Base-by-base conservation (phyloP, 2,113 vertebrate species). In the Isichthys henryi region DNA sequence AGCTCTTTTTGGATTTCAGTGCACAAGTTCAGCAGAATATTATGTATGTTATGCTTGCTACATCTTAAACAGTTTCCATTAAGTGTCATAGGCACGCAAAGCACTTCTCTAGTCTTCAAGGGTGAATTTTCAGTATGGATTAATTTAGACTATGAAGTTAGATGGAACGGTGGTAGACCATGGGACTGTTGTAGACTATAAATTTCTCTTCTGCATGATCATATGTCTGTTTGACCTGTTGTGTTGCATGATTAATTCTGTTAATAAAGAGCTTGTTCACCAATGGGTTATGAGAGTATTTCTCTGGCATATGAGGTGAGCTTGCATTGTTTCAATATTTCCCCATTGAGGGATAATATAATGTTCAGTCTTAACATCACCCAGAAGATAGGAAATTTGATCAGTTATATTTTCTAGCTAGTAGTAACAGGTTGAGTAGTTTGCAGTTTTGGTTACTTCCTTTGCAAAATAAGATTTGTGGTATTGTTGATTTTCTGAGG, bases 401-500 rank as follows among this genome's bases (percentile, higher is more conserved):
- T 31, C n/a, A 31, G 62, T 66, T 66, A 27, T 3, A 27, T 66
- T 66, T 66, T 27, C n/a, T 27, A 66, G 9, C 3, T 31, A 27
- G 0, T 70, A 3, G n/a, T 70, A 31, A 70, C n/a, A 70, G 62
- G 62, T 31, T 31, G 10, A 70, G 74, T 77, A 77, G 35, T 77
- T 77, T 77, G 74, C 10, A 39, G 35, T 77, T 77, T 77, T 77
- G 74, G 17, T 39, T 3, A 7, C 13, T 43, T 77, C 7, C 74
- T 77, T 43, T 17, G 15, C 35, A 77, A 43, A 77, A 43, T 5
- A 39, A 39, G 31, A 77, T 77, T 43, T 19, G 19, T 43, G 31
- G 17, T 77, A 39, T 10, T 77, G 74, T 39, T 39, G 74, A 62
- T 90, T 86, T 58, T 84, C 62, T 84, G 10, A 88, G 86, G 53